Base-by-base conservation (phyloP, 2,888 invertebrate species). In the Thyatira batis region DNA sequence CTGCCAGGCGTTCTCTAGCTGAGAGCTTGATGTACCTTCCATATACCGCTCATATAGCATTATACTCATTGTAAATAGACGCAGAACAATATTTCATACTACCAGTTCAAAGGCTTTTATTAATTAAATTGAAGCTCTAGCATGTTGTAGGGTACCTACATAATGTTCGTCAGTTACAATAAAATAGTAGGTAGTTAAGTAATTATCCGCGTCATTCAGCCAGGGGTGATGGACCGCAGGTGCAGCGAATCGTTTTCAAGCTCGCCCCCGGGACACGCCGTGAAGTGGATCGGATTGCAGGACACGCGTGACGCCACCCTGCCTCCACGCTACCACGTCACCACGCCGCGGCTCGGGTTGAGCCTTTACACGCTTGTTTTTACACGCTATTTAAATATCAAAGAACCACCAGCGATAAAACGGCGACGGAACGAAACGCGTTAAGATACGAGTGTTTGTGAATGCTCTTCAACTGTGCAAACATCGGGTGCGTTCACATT, bases 401-500 rank as follows among this genome's bases (percentile, higher is more conserved):
- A 60, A 62, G 54, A 51, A 58, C 44, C 55, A 50, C 10, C 28
- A 50, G 48, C 57, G 57, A 60, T 53, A 56, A 56, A 50, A 49
- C 51, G 43, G 49, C 50, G 30, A 53, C 25, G 43, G 53, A 27
- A 50, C 45, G 20, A 21, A 17, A 17, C 30, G 25, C 23, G 23
- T 50, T 48, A 17, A 45, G 52, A 49, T 48, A 49, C 43, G 46
- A 52, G 48, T 57, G 43, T 54, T 59, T 58, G 54, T 49, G 54
- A 51, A 55, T 52, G 50, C 53, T 49, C 50, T 49, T 57, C 61
- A 58, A 57, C 61, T 60, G 64, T 52, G 58, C 67, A 66, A 66
- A 70, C 63, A 63, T 45, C 43, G 49, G 53, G 51, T 39, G 50
- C 53, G 57, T 60, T 57, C 50, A 49, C 52, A 48, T 49, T 51